Evolutionary conservation across 2,888 invertebrate species (phyloP), one percentile per base, ranked within the genome.

Genomic region (Ichneumon xanthorius): DNA sequence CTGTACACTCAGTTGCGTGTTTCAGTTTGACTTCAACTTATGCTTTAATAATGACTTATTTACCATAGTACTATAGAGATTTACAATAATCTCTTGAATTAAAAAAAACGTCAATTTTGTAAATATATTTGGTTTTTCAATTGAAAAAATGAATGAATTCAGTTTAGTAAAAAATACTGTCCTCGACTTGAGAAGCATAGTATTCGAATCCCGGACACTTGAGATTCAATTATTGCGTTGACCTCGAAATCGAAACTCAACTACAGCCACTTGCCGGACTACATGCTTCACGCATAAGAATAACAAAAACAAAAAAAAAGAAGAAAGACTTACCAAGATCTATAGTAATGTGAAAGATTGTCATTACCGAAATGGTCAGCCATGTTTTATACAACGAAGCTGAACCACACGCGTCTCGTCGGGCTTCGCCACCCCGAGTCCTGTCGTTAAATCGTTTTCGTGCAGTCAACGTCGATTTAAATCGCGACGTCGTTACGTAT

Each of bases 311-410:
- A 55, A 72, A 26, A 63, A 75, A 63, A 22, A 73, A 68, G 50
- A 75, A 50, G n/a, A 61, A 40, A 63, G 82, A 82, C 85, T 88
- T 88, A 86, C 81, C 72, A 84, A 90, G 89, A 90, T 85, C 73
- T 88, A 84, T 85, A 87, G 81, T 87, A 87, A 82, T 78, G 82
- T 86, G 80, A 85, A 90, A 91, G 92, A 92, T 92, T 92, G 92
- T 92, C 92, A 91, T 91, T 92, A 92, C 89, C 90, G 89, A 65
- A 90, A 92, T 90, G 90, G 89, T 86, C 87, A 87, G 78, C 53
- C 80, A 65, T 50, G 82, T 80, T 61, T 77, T 53, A 4, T 71
- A 48, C 81, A 70, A 80, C 76, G 76, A 76, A 75, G 85, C 85
- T 79, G 76, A 85, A 76, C 76, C 30, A 45, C 55, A 63, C 80